phyloP scores from a whole-genome alignment of 2,888 invertebrate genomes.

The Sphaerophoria rueppellii region DNA sequence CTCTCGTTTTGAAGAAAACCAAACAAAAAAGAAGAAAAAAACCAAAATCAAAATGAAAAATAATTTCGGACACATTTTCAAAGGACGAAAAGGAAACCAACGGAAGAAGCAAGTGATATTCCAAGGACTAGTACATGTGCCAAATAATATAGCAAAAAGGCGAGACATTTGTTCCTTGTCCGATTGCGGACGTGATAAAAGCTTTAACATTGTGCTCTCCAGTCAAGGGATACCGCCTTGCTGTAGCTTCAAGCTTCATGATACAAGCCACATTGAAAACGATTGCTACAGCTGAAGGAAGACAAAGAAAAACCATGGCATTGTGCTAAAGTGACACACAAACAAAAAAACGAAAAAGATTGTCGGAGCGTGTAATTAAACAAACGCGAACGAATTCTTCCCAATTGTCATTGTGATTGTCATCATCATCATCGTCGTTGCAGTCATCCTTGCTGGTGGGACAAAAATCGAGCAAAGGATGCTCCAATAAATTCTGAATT shows the following conservation, averaged over 20 bases:
- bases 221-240: not conserved
- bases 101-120: slow-evolving; percentile 1
- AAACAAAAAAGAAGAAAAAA: not conserved
- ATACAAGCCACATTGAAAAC: slow-evolving; percentile 17
- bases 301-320: not conserved
- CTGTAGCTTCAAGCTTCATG: not conserved
- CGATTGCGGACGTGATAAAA: slow-evolving; percentile 63
- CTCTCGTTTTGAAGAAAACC: not conserved
- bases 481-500: slow-evolving; percentile 44
- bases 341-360: slow-evolving; percentile 13
- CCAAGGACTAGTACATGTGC: slow-evolving; percentile 35
- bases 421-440: not conserved
- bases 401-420: slow-evolving; percentile 31
- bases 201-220: slow-evolving; percentile 38
- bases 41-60: slow-evolving; percentile 18
- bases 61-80: slow-evolving; percentile 33
- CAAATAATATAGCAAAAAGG: slow-evolving; percentile 51
- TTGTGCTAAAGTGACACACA: slow-evolving; percentile 19
- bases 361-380: slow-evolving; percentile 62
- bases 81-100: not conserved
- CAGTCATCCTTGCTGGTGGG: not conserved
- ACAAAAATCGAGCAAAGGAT: not conserved
- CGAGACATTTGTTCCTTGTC: slow-evolving; percentile 50
- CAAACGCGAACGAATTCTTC: slow-evolving; percentile 43
- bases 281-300: slow-evolving; percentile 13